Evolutionary conservation across 2,113 vertebrate genomes (phyloP), one percentile per base, ranked within the genome.

Genomic region (Grammomys surdaster): DNA sequence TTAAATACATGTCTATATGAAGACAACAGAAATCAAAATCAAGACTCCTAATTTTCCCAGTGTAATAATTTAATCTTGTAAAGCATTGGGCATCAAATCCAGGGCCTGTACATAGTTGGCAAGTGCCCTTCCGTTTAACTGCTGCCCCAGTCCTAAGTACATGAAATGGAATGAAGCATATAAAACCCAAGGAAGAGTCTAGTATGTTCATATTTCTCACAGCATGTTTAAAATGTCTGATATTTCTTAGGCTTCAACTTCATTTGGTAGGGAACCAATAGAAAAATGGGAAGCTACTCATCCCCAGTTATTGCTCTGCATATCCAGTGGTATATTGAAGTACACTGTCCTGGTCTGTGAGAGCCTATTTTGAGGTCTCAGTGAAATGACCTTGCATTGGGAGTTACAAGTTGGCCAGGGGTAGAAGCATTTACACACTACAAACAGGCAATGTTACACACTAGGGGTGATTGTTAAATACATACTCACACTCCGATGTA

Each of bases 201-300:
- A n/a, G 56, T 51, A 63, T 88, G 54, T 40, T 90, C 54, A 14
- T 81, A 73, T 58, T 88, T 85, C n/a, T 81, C 56, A 56, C 33
- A 43, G 14, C 54, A 75, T 93, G 17, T 26, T 92, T 75, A 76
- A 94, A 75, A 94, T 75, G 40, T 63, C 43, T 86, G 17, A 72
- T 26, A 51, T 82, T 81, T 67, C 81, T 63, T 70, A 67, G 69
- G 51, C 11, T 33, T 84, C 17, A 76, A 26, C 48, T 92, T 82
- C 22, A 1, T 17, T 33, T 93, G 80, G 31, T 94, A 72, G 87
- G 93, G 69, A 91, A 43, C 11, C 13, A 36, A 7, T n/a, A 48
- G 81, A 86, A 90, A 90, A 85, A 75, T 20, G 4, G 33, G 24
- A 78, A 85, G 33, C 22, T 65, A 46, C 54, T 9, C 19, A 54